Evolutionary conservation across 2,888 invertebrate species (phyloP), one percentile per base, ranked within the genome.

Genomic region (Crepidodera aurea): DNA sequence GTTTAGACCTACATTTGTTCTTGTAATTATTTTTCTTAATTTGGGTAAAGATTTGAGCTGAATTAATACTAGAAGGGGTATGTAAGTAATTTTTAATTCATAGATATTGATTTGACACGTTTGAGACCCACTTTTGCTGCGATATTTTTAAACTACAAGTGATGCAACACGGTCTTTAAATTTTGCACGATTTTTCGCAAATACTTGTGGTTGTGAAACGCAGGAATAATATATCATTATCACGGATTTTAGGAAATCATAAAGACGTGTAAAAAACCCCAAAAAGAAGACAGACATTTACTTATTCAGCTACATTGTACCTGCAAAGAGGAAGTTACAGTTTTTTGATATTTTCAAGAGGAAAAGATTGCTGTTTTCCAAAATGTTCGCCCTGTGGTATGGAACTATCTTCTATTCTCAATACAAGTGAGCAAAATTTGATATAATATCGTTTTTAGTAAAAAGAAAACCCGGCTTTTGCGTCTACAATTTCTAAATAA

Each of bases 311-410:
- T 44, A 44, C 44, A 44, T 19, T 44, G 44, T 44, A 44, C 44
- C 44, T 44, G 44, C 25, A 12, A 44, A 44, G 5, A 44, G 44
- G 44, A 44, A 19, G 39, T 39, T 39, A 7, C 1, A 39, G 12
- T 13, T 13, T 42, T 42, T 15, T 16, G 8, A 44, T 5, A 12
- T 44, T 44, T 44, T 44, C 13, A 22, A 44, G 13, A 44, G 42
- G 40, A 44, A 34, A 51, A n/a, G n/a, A 27, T 25, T 25, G 13
- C 15, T 48, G 12, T 22, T 60, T 62, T 56, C 60, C 48, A 71
- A 67, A 66, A 82, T 82, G 81, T 80, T 82, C 71, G 76, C 81
- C 40, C 71, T 82, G 19, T 82, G 82, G 82, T 81, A 82, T 69
- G 72, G 81, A 46, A 72, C 78, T 62, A 70, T 81, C 59, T 77